Percentiles rank a stretch among this genome's conserved stretches.
Conservation (phyloP, 2,888 invertebrate genomes). For the Catocala nupta region DNA sequence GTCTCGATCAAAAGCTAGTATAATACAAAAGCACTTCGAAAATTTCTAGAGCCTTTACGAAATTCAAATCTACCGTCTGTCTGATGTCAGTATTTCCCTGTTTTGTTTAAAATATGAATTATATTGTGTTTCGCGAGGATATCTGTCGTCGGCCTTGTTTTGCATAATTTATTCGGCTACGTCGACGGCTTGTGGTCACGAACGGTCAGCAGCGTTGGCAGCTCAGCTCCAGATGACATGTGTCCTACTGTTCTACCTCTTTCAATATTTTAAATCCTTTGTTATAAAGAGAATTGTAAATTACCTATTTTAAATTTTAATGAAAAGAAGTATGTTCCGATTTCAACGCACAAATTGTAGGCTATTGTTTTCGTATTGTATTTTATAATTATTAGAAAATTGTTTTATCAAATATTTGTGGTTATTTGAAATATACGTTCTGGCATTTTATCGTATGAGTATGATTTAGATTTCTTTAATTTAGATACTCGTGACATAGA, state of each 20-base stretch:
- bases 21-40: too few relatives aligned
- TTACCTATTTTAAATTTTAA: constrained; percentile 22
- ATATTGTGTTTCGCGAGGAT: constrained; percentile 34
- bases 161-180: constrained; percentile 59
- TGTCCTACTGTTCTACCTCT: background rate
- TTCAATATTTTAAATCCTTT: constrained; percentile 1
- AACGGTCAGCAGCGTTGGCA: background rate
- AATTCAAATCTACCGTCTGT: background rate
- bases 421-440: too few relatives aligned
- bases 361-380: background rate
- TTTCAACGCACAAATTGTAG: background rate
- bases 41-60: too few relatives aligned
- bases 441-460: too few relatives aligned
- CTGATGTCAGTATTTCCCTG: background rate
- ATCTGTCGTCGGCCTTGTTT: constrained; percentile 44
- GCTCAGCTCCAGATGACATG: background rate
- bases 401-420: too few relatives aligned
- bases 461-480: too few relatives aligned
- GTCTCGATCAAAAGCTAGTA: too few relatives aligned
- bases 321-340: background rate
- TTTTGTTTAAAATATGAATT: constrained; percentile 40
- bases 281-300: constrained; percentile 29
- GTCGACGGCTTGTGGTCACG: constrained; percentile 30
- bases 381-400: background rate
- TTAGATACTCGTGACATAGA: too few relatives aligned